Base-by-base conservation (phyloP, 2,888 invertebrate genomes). In the Oconnorella tubifera region DNA sequence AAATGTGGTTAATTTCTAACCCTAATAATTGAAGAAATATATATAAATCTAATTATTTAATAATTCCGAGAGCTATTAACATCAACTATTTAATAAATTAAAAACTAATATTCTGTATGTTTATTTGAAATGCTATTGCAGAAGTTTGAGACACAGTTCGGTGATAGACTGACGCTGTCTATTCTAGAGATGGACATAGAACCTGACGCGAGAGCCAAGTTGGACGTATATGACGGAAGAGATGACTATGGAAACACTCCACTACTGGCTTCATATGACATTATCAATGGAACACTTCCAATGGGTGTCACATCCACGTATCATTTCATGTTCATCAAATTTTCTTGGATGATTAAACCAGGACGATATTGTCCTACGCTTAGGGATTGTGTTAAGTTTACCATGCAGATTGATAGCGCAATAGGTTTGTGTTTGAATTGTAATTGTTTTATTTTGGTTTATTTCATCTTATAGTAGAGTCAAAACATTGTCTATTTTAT, bases 241-340 rank as follows among this genome's bases (percentile, higher is more conserved):
- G 33, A 53, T 31, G 27, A 28, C 2, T 51, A 6, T 6, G 14
- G 53, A 6, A 28, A 32, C 1, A 29, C 33, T 25, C 66, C 66
- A 1, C 31, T 51, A 14, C 33, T 66, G 29, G 66, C 57, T 14
- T 29, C 58, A 1, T 67, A 67, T 50, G 33, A 84, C 62, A 87
- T 96, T 57, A 86, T 88, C 75, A 97, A 97, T 80, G 88, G 88
- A 65, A 92, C 94, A 0, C 85, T 92, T 74, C 92, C 93, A 0
- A 93, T 95, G 79, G 91, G 91, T 76, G 63, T 80, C 19, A 90
- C 92, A 2, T 90, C 92, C 3, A 89, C 89, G 0, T 85, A 88
- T 67, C 89, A 90, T 75, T 88, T 89, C 79, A 87, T 96, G 78
- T 90, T 87, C 76, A 86, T 97, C 25, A 86, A 88, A 75, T 93